Evolutionary conservation across 92 coral and sea anemone genomes (phyloP), one percentile per base, ranked within the genome.

Genomic region (Diadumene lineata): DNA sequence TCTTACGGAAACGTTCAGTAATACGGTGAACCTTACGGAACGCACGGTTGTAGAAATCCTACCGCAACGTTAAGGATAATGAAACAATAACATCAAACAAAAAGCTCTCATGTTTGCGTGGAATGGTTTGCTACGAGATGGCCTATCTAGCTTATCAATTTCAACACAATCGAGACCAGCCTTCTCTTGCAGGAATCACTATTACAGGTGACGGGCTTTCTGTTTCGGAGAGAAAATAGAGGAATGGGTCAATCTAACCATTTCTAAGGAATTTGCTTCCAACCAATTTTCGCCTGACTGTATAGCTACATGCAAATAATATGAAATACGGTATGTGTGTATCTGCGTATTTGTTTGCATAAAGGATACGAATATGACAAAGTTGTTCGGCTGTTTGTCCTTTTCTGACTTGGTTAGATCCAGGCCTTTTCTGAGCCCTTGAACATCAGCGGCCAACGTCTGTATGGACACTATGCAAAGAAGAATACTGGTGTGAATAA

Each of bases 311-410:
- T n/a, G n/a, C n/a, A n/a, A n/a, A n/a, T n/a, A n/a, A n/a, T n/a
- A n/a, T n/a, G n/a, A n/a, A n/a, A n/a, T n/a, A n/a, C n/a, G n/a
- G n/a, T n/a, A n/a, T n/a, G n/a, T n/a, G n/a, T n/a, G n/a, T n/a
- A n/a, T n/a, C n/a, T n/a, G n/a, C n/a, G n/a, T n/a, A n/a, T n/a
- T 38, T 4, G 48, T 38, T 38, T 38, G 13, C 48, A 13, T 38
- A 85, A 88, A 94, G 87, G 98, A 94, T 94, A 94, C 98, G 77
- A 86, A 94, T 34, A 94, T 85, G 64, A 94, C 82, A 74, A 88
- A 94, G 82, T 89, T 94, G 51, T 92, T 88, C 31, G 98, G 89
- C 57, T 94, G 98, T 70, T 92, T 94, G 75, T 94, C 98, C 70
- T 93, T 89, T 84, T 94, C 98, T 0, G 97, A 68, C 72, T 92